phyloP scores from a whole-genome alignment of 2,888 invertebrate genomes.

The Pocota personata region DNA sequence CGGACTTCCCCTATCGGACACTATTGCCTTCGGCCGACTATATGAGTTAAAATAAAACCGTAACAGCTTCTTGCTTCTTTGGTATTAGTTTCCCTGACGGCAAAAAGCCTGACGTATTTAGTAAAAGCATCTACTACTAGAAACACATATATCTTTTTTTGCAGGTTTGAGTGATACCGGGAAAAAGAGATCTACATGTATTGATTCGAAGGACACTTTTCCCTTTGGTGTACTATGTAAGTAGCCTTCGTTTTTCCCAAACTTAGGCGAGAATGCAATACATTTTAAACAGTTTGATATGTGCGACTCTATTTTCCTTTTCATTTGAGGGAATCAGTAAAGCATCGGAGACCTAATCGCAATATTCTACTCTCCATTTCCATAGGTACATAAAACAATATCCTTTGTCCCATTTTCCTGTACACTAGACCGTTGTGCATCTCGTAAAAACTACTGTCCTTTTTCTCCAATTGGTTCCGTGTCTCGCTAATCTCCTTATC shows the following conservation, averaged over 20 bases:
- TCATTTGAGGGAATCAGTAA: neutral
- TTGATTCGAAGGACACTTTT: neutral
- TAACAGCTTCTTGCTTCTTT: neutral
- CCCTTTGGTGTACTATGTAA: neutral
- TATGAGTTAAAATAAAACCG: neutral
- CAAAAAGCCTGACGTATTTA: neutral
- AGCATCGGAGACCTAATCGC: too few species aligned
- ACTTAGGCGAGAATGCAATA: neutral
- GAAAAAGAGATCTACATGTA: neutral
- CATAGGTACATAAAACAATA: too few species aligned
- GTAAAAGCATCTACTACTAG: conserved; percentile 2
- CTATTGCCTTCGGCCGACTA: neutral
- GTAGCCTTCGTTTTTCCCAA: neutral
- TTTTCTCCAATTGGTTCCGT: too few species aligned
- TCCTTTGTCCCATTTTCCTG: too few species aligned
- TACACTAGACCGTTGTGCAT: too few species aligned
- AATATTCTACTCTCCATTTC: too few species aligned
- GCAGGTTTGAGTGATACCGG: neutral
- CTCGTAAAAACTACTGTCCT: too few species aligned
- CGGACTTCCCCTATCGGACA: too few species aligned
- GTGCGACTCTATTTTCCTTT: neutral
- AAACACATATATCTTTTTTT: neutral
- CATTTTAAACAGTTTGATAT: neutral
- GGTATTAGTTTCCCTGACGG: neutral
- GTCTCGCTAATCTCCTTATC: too few species aligned